Conservation (phyloP, 30 jellyfish, hydroid and myxozoan genomes). For the Sanderia malayensis region DNA sequence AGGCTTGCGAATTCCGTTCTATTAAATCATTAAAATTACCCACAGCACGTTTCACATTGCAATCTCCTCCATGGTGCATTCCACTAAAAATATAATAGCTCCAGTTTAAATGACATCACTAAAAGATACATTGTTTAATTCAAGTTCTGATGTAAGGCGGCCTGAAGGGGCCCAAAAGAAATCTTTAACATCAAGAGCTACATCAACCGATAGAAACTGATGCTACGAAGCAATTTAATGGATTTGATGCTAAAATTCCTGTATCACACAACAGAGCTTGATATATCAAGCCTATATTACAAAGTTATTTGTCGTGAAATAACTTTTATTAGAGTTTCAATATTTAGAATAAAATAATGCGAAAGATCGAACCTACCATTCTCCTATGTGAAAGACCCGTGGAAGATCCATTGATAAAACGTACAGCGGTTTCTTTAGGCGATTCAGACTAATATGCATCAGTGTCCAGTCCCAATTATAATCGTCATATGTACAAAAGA, state of each 20-base stretch:
- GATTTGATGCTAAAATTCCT: too few relatives aligned
- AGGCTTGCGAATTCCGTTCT: conserved; percentile 48
- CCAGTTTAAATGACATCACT: not conserved
- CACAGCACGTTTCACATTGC: conserved; percentile 65
- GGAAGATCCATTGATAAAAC: conserved; percentile 81
- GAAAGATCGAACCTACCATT: conserved; percentile 85
- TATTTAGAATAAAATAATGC: too few relatives aligned
- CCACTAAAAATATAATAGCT: conserved; percentile 65
- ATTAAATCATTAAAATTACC: conserved; percentile 42
- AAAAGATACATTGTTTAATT: not conserved
- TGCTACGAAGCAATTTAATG: not conserved
- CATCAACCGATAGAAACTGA: not conserved
- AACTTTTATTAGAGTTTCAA: too few relatives aligned
- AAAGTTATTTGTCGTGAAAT: too few relatives aligned
- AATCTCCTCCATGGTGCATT: conserved; percentile 75
- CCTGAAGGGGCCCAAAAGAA: too few relatives aligned
- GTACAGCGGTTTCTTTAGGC: conserved; percentile 39
- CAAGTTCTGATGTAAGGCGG: conserved; percentile 12
- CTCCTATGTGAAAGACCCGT: conserved; percentile 85
- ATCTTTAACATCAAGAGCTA: not conserved
- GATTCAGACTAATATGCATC: conserved; percentile 65
- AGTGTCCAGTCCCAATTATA: conserved; percentile 98
- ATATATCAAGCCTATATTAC: too few relatives aligned
- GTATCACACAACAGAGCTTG: too few relatives aligned
- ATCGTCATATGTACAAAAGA: conserved; percentile 84